These are phyloP conservation scores for Chymomyza amoena DNA, from an alignment of 2,888 invertebrate species.

Conservation along the genomic window DNA sequence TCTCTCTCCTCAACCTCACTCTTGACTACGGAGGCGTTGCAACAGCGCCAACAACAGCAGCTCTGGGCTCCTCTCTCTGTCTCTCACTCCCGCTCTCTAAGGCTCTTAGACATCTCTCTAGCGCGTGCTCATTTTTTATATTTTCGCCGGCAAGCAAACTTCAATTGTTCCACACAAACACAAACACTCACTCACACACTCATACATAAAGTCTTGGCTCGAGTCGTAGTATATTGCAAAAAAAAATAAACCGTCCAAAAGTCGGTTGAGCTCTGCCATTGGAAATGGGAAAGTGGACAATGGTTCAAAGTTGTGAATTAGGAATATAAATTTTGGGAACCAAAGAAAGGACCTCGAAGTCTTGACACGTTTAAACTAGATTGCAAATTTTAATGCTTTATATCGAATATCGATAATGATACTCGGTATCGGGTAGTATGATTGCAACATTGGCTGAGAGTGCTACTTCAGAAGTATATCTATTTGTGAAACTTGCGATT, in stretches of 20 bases:
- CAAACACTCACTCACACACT: slow-evolving; percentile 19
- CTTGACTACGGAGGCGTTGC: slow-evolving; percentile 55
- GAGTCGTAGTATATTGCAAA: background rate
- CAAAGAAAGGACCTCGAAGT: too few relatives aligned
- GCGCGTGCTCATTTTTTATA: slow-evolving; percentile 59
- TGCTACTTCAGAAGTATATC: too few relatives aligned
- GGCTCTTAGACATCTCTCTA: slow-evolving; percentile 12
- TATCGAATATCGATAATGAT: too few relatives aligned
- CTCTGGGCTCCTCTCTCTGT: slow-evolving; percentile 13
- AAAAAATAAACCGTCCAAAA: background rate
- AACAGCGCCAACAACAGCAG: slow-evolving; percentile 39
- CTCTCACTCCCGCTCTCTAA: slow-evolving; percentile 8
- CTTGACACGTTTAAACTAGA: too few relatives aligned
- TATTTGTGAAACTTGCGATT: too few relatives aligned
- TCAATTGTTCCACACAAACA: slow-evolving; percentile 59
- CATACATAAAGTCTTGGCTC: background rate
- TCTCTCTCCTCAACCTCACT: background rate
- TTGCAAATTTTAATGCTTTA: too few relatives aligned
- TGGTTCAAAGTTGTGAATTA: background rate
- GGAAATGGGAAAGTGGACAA: slow-evolving; percentile 4
- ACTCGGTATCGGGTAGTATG: too few relatives aligned
- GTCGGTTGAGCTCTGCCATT: slow-evolving; percentile 13
- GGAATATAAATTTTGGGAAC: background rate
- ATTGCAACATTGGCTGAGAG: too few relatives aligned
- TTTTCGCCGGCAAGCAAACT: slow-evolving; percentile 58